Percentiles rank a stretch among this genome's conserved stretches.
phyloP scores from a whole-genome alignment of 1,140 invertebrate genomes.

The Daktulosphaira vitifoliae region DNA sequence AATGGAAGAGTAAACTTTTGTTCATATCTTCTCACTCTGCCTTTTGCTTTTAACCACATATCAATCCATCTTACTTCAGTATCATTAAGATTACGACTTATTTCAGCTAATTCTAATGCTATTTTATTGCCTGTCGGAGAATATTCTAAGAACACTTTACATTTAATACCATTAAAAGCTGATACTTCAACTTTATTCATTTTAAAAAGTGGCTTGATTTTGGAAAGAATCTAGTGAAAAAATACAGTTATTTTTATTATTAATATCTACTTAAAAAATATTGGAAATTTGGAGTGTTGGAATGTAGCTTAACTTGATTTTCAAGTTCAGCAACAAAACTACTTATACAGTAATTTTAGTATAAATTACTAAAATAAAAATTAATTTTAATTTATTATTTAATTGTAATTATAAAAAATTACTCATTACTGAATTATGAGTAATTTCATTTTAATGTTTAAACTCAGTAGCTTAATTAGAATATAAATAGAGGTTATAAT shows the following conservation, averaged over 20 bases:
- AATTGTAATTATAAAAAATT: no score
- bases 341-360: no score
- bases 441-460: no score
- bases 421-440: no score
- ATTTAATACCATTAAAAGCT: not conserved
- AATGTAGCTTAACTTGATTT: no score
- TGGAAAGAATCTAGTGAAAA: not conserved
- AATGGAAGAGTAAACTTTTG: not conserved
- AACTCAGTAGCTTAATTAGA: no score
- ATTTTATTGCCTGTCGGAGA: not conserved
- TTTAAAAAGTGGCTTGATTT: not conserved
- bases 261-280: no score
- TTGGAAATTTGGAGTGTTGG: no score
- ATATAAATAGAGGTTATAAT: no score
- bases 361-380: no score
- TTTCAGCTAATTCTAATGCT: not conserved
- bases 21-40: not conserved
- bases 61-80: not conserved
- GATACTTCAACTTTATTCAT: constrained; percentile 4
- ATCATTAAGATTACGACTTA: not conserved
- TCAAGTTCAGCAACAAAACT: no score
- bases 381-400: no score
- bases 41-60: constrained; percentile 11
- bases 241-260: not conserved
- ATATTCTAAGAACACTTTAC: constrained; percentile 9